phyloP scores from a whole-genome alignment of 2,888 invertebrate genomes.

The Suillia variegata region DNA sequence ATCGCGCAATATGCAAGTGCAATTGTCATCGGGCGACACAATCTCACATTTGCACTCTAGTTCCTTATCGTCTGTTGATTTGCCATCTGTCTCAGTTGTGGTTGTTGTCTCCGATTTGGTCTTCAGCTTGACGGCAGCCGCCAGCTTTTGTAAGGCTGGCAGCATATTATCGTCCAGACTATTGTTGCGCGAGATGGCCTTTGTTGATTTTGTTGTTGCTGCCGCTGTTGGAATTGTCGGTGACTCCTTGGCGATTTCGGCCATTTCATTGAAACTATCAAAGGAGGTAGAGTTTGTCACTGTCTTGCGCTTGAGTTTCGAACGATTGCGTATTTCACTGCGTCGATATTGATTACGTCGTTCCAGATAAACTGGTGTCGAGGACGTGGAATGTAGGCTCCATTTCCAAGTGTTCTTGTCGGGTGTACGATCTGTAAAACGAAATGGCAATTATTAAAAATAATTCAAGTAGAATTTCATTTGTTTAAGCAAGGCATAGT shows the following conservation, averaged over 20 bases:
- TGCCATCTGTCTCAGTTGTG: not conserved
- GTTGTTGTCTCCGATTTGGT: not conserved
- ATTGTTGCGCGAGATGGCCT: slow-evolving; percentile 41
- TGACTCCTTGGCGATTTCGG: slow-evolving; percentile 32
- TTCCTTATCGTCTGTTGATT: slow-evolving; percentile 23
- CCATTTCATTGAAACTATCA: slow-evolving; percentile 52
- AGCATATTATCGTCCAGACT: slow-evolving; percentile 53
- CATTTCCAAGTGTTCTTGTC: slow-evolving; percentile 61
- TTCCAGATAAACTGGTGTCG: slow-evolving; percentile 90
- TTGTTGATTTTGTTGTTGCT: slow-evolving; percentile 34
- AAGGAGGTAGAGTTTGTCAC: slow-evolving; percentile 54
- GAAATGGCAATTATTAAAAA: not conserved
- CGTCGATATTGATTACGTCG: slow-evolving; percentile 78
- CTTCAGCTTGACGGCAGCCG: slow-evolving; percentile 36
- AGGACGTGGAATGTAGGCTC: slow-evolving; percentile 68
- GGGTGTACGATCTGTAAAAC: slow-evolving; percentile 55
- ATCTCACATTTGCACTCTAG: slow-evolving; percentile 38
- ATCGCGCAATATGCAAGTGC: slow-evolving; percentile 39
- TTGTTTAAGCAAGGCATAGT: too few relatives aligned
- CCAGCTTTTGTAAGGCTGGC: slow-evolving; percentile 45
- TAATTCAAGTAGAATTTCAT: too few relatives aligned
- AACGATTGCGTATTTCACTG: slow-evolving; percentile 62
- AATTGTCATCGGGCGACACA: slow-evolving; percentile 20
- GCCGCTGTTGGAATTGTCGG: not conserved
- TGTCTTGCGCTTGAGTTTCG: slow-evolving; percentile 59